Percentiles rank a stretch among this genome's conserved stretches.
Conservation (phyloP, 2,888 invertebrate species). For the Aradus depressus region DNA sequence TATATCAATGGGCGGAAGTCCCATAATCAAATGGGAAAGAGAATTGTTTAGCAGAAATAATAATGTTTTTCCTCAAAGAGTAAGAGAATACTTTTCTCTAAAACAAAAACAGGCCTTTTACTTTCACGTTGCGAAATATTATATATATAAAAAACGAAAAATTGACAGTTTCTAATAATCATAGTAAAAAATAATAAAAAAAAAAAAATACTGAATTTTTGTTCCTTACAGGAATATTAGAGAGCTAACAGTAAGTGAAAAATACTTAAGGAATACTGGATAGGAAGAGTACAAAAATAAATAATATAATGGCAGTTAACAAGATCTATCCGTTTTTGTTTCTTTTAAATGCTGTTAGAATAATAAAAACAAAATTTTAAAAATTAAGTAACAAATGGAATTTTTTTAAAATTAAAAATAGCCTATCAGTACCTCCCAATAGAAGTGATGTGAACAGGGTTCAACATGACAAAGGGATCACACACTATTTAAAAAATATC, state of each 20-base stretch:
- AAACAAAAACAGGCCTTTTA: conserved; percentile 13
- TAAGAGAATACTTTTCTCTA: neutral
- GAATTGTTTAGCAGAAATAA: conserved; percentile 2
- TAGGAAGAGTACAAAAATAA: conserved; percentile 18
- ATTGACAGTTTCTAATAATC: neutral
- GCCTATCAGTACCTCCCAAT: conserved; percentile 18
- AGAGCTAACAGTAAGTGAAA: no score
- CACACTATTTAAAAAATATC: conserved; percentile 23
- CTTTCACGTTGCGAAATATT: conserved; percentile 2
- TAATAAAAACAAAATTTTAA: conserved; percentile 4
- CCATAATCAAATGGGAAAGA: conserved; percentile 25
- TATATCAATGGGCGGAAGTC: conserved; percentile 25
- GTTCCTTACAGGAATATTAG: no score
- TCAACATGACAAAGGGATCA: conserved; percentile 9
- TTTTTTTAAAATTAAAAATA: conserved; percentile 16
- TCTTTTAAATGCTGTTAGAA: conserved; percentile 10
- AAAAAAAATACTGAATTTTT: conserved; percentile 6
- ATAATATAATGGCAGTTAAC: conserved; percentile 14
- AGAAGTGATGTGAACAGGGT: conserved; percentile 11
- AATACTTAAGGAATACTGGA: no score
- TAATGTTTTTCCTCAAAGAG: neutral
- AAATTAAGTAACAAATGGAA: conserved; percentile 8
- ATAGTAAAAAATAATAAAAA: neutral
- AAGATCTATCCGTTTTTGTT: conserved; percentile 4
- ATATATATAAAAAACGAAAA: neutral